Evolutionary conservation across 2,888 invertebrate genomes (phyloP).

Genomic region (Hemistola chrysoprasaria): DNA sequence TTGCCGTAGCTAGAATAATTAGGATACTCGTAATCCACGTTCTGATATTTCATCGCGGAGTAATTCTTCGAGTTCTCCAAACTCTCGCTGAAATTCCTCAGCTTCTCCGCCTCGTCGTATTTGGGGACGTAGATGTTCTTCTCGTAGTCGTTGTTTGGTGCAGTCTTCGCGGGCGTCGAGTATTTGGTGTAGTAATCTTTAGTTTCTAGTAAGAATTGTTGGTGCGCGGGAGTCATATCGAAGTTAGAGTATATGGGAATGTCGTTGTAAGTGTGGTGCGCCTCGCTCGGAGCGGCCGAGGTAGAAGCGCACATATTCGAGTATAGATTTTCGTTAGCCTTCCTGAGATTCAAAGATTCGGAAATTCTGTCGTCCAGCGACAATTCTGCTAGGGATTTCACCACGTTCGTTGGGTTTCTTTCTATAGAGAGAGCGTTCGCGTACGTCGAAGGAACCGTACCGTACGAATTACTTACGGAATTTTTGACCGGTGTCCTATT

Average conservation of each 20-base stretch:
- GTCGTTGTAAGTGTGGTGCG: slow-evolving; percentile 48
- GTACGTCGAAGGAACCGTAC: slow-evolving; percentile 37
- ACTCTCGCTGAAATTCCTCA: slow-evolving; percentile 65
- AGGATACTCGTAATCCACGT: slow-evolving; percentile 53
- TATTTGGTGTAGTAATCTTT: slow-evolving; percentile 72
- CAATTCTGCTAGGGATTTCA: slow-evolving; percentile 53
- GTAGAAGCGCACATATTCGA: slow-evolving; percentile 49
- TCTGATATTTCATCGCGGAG: slow-evolving; percentile 67
- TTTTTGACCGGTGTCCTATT: slow-evolving; percentile 44
- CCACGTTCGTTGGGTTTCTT: slow-evolving; percentile 41
- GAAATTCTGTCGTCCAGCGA: slow-evolving; percentile 75
- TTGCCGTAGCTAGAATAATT: slow-evolving; percentile 40
- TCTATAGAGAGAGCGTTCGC: slow-evolving; percentile 47
- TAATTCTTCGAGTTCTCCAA: slow-evolving; percentile 72
- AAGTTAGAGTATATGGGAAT: slow-evolving; percentile 64
- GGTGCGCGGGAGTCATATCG: slow-evolving; percentile 57
- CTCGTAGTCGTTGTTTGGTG: slow-evolving; percentile 56
- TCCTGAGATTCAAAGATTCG: slow-evolving; percentile 73
- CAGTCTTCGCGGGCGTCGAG: slow-evolving; percentile 53
- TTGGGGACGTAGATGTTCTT: slow-evolving; percentile 74
- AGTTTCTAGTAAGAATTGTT: slow-evolving; percentile 66
- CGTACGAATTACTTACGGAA: slow-evolving; percentile 42
- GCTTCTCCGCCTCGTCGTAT: slow-evolving; percentile 60
- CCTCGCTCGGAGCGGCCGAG: slow-evolving; percentile 33
- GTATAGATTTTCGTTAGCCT: slow-evolving; percentile 64